phyloP scores from a whole-genome alignment of 2,113 vertebrate species.

The Felis chaus region DNA sequence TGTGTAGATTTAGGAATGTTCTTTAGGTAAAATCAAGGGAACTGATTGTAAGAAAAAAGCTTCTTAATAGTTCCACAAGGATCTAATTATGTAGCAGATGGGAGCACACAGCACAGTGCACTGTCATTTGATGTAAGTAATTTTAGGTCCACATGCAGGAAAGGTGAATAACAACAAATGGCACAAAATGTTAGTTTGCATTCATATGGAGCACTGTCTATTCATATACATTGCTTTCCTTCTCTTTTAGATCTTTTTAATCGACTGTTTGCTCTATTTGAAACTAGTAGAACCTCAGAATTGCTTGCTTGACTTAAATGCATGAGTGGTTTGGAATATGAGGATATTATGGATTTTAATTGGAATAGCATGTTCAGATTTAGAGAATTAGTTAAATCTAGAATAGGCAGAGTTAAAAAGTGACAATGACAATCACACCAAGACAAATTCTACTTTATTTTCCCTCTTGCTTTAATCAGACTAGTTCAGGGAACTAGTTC shows the following conservation, averaged over 20 bases:
- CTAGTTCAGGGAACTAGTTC: conserved; percentile 65
- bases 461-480: neutral
- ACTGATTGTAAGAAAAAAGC: conserved; percentile 53
- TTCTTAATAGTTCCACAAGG: conserved; percentile 46
- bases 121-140: conserved; percentile 65
- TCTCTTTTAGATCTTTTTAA: conserved; percentile 38
- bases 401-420: conserved; percentile 2
- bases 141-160: conserved; percentile 58
- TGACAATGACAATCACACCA: neutral
- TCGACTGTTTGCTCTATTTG: neutral
- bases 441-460: conserved; percentile 27
- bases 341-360: neutral
- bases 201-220: neutral
- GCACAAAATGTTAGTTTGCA: conserved; percentile 33
- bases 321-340: neutral
- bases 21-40: conserved; percentile 37
- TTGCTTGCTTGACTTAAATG: conserved; percentile 36
- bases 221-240: neutral
- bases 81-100: conserved; percentile 70
- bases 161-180: conserved; percentile 53
- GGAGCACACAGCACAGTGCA: conserved; percentile 52
- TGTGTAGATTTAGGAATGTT: conserved; percentile 54
- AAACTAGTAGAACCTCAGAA: neutral
- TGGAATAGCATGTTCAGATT: conserved; percentile 28
- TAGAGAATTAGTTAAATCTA: conserved; percentile 24